A percentile compares a stretch with the other conserved stretches of the same genome.
These are phyloP conservation scores for Distichodus sexfasciatus DNA, from an alignment of 2,797 vertebrate genomes.

Conservation along the genomic window DNA sequence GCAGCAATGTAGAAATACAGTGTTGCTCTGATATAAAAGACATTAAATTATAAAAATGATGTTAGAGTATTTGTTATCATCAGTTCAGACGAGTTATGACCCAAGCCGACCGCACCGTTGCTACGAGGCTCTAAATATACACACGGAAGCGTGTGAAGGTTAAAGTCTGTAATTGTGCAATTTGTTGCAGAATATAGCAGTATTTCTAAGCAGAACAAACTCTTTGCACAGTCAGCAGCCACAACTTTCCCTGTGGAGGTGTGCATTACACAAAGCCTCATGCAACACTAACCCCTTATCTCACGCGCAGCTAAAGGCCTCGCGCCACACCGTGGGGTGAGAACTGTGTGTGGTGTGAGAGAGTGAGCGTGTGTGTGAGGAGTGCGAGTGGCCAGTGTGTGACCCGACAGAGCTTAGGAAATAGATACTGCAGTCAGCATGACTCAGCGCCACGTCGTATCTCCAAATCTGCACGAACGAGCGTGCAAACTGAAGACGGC, in stretches of 20 bases:
- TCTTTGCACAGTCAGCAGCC: background rate
- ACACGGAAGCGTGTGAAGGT: background rate
- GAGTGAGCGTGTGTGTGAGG: constrained; percentile 5
- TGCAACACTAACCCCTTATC: no score
- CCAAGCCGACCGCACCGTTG: background rate
- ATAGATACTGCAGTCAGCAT: constrained; percentile 46
- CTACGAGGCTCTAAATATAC: background rate
- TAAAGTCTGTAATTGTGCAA: background rate
- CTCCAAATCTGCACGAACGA: constrained; percentile 7
- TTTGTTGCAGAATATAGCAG: background rate
- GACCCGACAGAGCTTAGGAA: no score
- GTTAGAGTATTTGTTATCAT: no score
- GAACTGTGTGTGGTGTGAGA: no score
- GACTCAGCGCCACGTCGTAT: constrained; percentile 45
- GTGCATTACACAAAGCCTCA: no score
- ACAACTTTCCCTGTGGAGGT: background rate
- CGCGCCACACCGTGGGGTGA: no score
- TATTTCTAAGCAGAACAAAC: background rate
- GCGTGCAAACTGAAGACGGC: constrained; percentile 1
- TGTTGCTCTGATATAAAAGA: no score
- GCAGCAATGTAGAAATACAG: no score
- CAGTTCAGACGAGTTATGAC: no score
- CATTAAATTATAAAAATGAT: no score
- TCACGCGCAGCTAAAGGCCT: no score
- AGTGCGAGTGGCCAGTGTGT: constrained; percentile 10